phyloP scores from a whole-genome alignment of 2,888 invertebrate genomes.

The Noctuana brunneofusca region DNA sequence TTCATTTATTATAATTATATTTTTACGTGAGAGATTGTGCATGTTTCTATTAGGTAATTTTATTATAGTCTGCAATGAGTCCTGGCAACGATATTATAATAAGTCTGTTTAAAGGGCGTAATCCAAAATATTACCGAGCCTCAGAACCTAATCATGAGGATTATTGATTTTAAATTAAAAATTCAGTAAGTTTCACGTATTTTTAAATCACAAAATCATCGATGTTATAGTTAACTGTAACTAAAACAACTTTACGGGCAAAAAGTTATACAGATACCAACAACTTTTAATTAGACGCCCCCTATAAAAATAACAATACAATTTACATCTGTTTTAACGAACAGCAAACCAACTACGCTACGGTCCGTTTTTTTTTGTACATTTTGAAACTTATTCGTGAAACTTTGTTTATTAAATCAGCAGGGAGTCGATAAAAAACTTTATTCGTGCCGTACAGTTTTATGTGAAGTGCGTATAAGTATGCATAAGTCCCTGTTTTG shows the following conservation, averaged over 20 bases:
- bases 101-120: too few species aligned
- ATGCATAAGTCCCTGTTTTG: conserved; percentile 59
- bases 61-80: too few species aligned
- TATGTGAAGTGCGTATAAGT: conserved; percentile 44
- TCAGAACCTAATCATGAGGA: too few species aligned
- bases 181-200: too few species aligned
- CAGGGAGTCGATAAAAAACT: conserved; percentile 32
- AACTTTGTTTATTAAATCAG: conserved; percentile 34
- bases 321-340: conserved; percentile 31
- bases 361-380: conserved; percentile 17
- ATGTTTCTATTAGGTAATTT: too few species aligned
- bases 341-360: conserved; percentile 11
- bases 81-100: too few species aligned
- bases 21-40: too few species aligned
- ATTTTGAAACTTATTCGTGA: conserved; percentile 11
- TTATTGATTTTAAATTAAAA: too few species aligned
- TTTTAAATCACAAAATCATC: too few species aligned
- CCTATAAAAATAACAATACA: conserved; percentile 19
- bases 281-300: conserved; percentile 17
- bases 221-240: background rate
- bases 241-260: background rate
- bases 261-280: background rate
- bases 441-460: conserved; percentile 44
- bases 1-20: too few species aligned
- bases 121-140: too few species aligned